Conservation (phyloP, 2,888 invertebrate genomes). For the Macrophya alboannulata region DNA sequence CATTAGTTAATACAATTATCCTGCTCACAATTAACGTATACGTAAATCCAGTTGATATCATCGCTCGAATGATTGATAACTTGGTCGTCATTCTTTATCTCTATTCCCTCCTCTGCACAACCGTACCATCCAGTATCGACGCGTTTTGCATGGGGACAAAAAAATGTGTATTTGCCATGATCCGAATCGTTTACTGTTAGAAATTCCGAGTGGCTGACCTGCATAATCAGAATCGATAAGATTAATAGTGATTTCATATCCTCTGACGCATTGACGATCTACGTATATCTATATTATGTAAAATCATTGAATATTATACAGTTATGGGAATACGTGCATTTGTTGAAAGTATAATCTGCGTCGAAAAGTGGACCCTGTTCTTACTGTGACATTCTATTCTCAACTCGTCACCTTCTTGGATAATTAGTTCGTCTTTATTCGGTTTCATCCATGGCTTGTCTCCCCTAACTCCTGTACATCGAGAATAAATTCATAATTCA, state of each 20-base stretch:
- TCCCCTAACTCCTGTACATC: background rate
- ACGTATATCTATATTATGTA: too few relatives aligned
- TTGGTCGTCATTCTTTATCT: conserved; percentile 58
- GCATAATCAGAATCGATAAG: background rate
- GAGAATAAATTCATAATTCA: background rate
- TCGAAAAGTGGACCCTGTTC: background rate
- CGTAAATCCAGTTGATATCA: conserved; percentile 71
- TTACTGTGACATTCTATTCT: background rate
- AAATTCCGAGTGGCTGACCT: background rate
- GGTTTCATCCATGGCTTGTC: background rate
- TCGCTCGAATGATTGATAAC: conserved; percentile 60
- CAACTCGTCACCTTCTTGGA: conserved; percentile 34
- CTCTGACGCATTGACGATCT: background rate
- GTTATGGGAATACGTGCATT: background rate
- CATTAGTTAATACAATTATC: conserved; percentile 14
- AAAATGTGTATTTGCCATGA: background rate
- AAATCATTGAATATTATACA: background rate
- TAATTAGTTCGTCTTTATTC: background rate
- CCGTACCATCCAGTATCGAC: conserved; percentile 77
- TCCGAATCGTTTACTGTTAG: background rate
- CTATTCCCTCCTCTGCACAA: conserved; percentile 66
- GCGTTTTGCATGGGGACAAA: conserved; percentile 63
- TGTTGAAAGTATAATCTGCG: background rate
- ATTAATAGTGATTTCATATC: background rate
- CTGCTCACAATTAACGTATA: conserved; percentile 74